These are phyloP conservation scores for Grammomys dolichurus DNA, from an alignment of 2,113 vertebrate genomes.

Conservation along the genomic window DNA sequence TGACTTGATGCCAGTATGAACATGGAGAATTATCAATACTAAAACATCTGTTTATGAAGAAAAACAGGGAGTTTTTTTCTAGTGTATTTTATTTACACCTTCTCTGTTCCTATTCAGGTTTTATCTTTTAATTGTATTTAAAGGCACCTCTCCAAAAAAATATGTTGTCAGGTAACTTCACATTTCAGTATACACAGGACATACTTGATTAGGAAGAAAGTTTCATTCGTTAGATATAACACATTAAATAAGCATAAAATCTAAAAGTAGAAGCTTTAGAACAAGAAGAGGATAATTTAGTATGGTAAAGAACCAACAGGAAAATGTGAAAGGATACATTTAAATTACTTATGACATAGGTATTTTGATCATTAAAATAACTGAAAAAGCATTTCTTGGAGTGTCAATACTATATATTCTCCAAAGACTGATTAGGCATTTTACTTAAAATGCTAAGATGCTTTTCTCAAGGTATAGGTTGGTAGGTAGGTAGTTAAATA, in stretches of 20 bases:
- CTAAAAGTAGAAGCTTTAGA: neutral
- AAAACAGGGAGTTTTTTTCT: neutral
- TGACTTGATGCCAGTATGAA: neutral
- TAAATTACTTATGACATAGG: neutral
- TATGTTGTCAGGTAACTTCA: neutral
- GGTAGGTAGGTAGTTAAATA: neutral
- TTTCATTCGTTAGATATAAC: neutral
- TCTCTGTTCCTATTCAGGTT: neutral
- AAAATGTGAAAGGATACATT: neutral
- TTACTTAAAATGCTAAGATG: neutral
- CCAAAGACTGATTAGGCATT: neutral
- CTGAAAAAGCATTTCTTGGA: neutral
- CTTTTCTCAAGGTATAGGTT: neutral
- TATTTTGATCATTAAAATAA: neutral
- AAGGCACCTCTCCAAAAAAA: neutral
- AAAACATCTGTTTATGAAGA: conserved; percentile 36
- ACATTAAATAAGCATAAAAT: neutral
- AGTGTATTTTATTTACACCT: neutral
- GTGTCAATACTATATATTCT: neutral
- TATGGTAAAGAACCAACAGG: neutral
- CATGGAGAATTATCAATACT: neutral
- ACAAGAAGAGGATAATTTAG: neutral
- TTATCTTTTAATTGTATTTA: conserved; percentile 20
- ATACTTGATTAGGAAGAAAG: neutral
- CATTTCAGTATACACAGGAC: neutral